Conservation (phyloP, 2,113 vertebrate genomes). For the Hippoglossus stenolepis region DNA sequence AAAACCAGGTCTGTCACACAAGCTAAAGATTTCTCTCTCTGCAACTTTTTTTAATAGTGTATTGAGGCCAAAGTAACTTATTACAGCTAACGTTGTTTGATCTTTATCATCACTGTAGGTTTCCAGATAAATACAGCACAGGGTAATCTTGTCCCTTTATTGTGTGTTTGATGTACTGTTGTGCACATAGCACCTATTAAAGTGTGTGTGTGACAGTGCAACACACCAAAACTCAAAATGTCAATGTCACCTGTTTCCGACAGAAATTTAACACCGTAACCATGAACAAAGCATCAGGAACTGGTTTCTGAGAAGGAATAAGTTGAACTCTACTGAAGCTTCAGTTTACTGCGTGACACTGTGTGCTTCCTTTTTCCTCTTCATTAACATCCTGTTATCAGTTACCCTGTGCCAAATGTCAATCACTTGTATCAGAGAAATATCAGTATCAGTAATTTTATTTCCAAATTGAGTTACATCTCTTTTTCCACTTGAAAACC, state of each 20-base stretch:
- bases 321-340: background rate
- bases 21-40: background rate
- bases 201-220: background rate
- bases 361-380: slow-evolving; percentile 20
- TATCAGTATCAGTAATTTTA: background rate
- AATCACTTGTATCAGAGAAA: too few species aligned
- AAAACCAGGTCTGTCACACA: background rate
- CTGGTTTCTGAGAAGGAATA: background rate
- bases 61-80: background rate
- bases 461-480: background rate
- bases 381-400: background rate
- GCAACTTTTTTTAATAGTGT: too few species aligned
- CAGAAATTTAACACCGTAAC: background rate
- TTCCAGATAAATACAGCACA: background rate
- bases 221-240: background rate
- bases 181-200: background rate
- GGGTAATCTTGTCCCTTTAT: background rate
- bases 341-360: slow-evolving; percentile 6
- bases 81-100: background rate
- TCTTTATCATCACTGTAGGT: slow-evolving; percentile 6
- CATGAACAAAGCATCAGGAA: background rate
- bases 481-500: background rate
- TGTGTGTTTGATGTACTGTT: background rate
- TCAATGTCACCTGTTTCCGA: background rate
- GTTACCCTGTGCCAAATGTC: background rate